Conservation (phyloP, 2,797 vertebrate genomes). For the Cynopterus sphinx region DNA sequence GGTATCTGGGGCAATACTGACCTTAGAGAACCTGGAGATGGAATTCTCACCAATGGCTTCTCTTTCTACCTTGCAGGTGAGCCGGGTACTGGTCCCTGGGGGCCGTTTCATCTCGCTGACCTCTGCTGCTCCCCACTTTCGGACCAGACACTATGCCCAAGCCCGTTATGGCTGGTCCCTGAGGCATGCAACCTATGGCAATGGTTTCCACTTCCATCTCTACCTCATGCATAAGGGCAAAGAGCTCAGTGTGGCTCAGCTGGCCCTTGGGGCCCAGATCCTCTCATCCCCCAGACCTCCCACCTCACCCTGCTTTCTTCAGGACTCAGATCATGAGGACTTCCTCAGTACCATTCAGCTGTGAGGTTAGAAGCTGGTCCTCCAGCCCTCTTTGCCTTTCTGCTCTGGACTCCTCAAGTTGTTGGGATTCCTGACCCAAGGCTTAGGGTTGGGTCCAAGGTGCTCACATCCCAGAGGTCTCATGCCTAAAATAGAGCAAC, state of each 20-base stretch:
- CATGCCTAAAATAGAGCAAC: background rate
- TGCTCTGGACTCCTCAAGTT: background rate
- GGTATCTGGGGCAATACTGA: slow-evolving; percentile 58
- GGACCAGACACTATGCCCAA: slow-evolving; percentile 91
- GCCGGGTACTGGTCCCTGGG: slow-evolving; percentile 90
- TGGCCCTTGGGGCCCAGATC: slow-evolving; percentile 85
- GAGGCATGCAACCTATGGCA: slow-evolving; percentile 88
- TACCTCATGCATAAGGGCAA: slow-evolving; percentile 93
- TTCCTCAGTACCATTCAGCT: slow-evolving; percentile 90
- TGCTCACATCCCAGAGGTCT: slow-evolving; percentile 10
- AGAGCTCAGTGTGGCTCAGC: slow-evolving; percentile 86
- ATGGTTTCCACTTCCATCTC: slow-evolving; percentile 92
- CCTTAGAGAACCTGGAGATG: slow-evolving; percentile 40
- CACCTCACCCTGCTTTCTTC: background rate
- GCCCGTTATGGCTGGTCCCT: slow-evolving; percentile 91
- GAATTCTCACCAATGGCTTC: slow-evolving; percentile 27
- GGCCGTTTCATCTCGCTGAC: slow-evolving; percentile 94
- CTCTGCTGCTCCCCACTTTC: slow-evolving; percentile 93
- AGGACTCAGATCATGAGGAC: slow-evolving; percentile 85
- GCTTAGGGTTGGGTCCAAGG: background rate
- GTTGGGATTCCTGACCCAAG: slow-evolving; percentile 64
- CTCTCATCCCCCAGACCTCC: background rate
- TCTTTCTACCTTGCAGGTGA: slow-evolving; percentile 85
- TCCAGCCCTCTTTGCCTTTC: background rate
- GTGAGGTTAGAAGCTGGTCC: slow-evolving; percentile 69